These are phyloP conservation scores for Nomia melanderi DNA, from an alignment of 1,140 invertebrate genomes.

Conservation along the genomic window DNA sequence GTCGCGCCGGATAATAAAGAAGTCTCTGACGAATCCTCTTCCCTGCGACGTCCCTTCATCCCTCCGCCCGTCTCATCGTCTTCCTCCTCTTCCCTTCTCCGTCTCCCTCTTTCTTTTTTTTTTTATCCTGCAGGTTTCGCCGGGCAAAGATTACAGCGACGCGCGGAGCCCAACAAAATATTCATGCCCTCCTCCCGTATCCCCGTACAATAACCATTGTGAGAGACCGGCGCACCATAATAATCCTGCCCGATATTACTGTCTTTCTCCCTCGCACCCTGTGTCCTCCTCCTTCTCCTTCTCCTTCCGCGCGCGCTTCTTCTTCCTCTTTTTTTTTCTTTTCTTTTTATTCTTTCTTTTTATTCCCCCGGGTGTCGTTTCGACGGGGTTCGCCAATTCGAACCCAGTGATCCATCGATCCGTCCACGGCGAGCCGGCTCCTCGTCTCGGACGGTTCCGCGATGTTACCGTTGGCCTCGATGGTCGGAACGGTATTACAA, in stretches of 20 bases:
- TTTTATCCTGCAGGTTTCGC: slow-evolving; percentile 4
- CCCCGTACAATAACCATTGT: slow-evolving; percentile 55
- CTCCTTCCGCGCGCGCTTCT: neutral
- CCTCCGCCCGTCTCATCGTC: slow-evolving; percentile 11
- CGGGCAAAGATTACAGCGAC: slow-evolving; percentile 51
- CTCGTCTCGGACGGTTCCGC: slow-evolving; percentile 19
- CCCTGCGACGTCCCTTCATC: slow-evolving; percentile 22
- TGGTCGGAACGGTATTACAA: slow-evolving; percentile 25
- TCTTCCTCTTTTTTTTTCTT: slow-evolving; percentile 2
- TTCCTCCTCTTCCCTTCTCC: no score
- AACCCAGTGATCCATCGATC: slow-evolving; percentile 54
- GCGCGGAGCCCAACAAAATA: slow-evolving; percentile 53
- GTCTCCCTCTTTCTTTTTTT: slow-evolving; percentile 12
- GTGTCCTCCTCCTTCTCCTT: no score
- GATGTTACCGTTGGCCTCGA: slow-evolving; percentile 21
- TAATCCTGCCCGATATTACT: slow-evolving; percentile 51
- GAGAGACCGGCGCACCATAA: slow-evolving; percentile 50
- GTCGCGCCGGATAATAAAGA: slow-evolving; percentile 6
- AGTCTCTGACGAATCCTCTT: slow-evolving; percentile 26
- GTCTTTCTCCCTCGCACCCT: slow-evolving; percentile 12
- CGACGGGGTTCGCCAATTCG: slow-evolving; percentile 52
- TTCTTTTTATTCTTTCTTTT: slow-evolving; percentile 1
- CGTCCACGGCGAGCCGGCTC: neutral
- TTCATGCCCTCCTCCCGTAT: slow-evolving; percentile 45
- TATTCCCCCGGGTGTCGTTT: slow-evolving; percentile 43